Percentiles rank a stretch among this genome's conserved stretches.
Conservation (phyloP, 2,797 vertebrate species). For the Leptatherina wallacei region DNA sequence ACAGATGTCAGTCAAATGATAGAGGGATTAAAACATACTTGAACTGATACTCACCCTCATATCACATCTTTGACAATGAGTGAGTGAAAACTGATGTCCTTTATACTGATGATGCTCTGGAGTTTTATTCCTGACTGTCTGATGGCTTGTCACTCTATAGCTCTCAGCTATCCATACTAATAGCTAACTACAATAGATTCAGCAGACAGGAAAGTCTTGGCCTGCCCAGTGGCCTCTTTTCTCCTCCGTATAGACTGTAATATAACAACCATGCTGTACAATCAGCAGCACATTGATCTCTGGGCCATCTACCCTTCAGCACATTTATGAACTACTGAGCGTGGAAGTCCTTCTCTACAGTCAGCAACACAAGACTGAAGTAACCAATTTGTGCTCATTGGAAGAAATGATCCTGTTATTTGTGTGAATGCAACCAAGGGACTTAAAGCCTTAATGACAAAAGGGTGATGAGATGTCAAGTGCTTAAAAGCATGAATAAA, state of each 20-base stretch:
- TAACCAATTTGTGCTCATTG: constrained; percentile 58
- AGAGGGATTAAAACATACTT: constrained; percentile 37
- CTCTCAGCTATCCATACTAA: constrained; percentile 63
- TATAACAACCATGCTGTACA: constrained; percentile 64
- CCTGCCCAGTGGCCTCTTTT: constrained; percentile 74
- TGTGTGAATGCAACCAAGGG: constrained; percentile 60
- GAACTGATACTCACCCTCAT: constrained; percentile 27
- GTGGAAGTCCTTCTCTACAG: constrained; percentile 32
- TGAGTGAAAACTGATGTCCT: constrained; percentile 60
- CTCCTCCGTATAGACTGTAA: constrained; percentile 64
- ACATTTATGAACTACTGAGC: constrained; percentile 68
- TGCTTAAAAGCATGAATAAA: constrained; percentile 71
- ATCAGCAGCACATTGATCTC: constrained; percentile 76
- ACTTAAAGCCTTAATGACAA: constrained; percentile 68
- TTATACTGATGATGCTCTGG: constrained; percentile 17
- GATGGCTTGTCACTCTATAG: constrained; percentile 63
- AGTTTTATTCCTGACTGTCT: constrained; percentile 52
- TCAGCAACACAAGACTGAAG: constrained; percentile 31
- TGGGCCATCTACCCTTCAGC: constrained; percentile 53
- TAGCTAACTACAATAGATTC: constrained; percentile 70
- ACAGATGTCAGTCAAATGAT: constrained; percentile 50
- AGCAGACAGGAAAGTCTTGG: constrained; percentile 76
- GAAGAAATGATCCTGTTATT: constrained; percentile 62
- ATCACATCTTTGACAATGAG: constrained; percentile 26
- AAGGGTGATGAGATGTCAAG: constrained; percentile 72